phyloP scores from a whole-genome alignment of 2,113 vertebrate species.

The Prionailurus bengalensis region DNA sequence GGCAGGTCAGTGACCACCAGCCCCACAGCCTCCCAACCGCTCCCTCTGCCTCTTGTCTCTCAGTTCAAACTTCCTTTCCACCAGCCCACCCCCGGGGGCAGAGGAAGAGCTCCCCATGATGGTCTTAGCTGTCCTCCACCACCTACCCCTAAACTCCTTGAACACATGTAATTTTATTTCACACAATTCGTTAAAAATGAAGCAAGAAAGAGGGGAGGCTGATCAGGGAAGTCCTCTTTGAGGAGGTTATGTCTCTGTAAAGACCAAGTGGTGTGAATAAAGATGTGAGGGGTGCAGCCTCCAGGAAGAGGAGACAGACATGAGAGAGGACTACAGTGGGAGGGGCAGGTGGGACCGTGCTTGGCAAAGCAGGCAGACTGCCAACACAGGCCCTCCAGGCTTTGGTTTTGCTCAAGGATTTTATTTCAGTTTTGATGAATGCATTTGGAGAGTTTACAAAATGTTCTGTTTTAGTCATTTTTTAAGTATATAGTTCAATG shows the following conservation, averaged over 20 bases:
- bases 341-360: neutral
- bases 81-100: neutral
- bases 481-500: neutral
- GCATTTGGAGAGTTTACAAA: neutral
- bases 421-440: neutral
- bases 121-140: neutral
- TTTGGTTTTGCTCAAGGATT: neutral
- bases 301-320: neutral
- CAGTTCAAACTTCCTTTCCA: neutral
- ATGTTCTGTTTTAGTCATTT: neutral
- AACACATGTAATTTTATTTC: too few relatives aligned
- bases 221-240: neutral
- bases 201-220: neutral
- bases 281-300: too few relatives aligned
- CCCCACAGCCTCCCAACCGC: neutral
- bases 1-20: neutral
- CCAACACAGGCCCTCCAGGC: neutral
- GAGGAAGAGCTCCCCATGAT: neutral
- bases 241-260: neutral
- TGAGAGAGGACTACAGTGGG: accelerated
- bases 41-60: neutral
- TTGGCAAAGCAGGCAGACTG: neutral
- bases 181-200: neutral
- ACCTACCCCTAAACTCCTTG: neutral
- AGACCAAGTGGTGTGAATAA: neutral